A percentile compares a stretch with the other conserved stretches of the same genome.
phyloP scores from a whole-genome alignment of 2,113 vertebrate genomes.

The Paramormyrops kingsleyae region DNA sequence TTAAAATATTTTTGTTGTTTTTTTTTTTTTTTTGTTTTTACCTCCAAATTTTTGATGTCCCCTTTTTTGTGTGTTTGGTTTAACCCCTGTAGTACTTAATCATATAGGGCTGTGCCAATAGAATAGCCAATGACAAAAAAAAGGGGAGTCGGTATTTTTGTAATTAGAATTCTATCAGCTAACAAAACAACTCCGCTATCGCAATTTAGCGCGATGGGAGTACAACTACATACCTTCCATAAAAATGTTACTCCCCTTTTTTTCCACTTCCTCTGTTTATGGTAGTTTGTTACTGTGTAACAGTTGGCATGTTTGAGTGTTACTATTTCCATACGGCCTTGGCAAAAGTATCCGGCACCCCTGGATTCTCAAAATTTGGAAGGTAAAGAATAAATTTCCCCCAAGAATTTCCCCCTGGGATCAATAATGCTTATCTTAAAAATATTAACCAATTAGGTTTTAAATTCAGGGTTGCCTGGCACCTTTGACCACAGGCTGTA shows the following conservation, averaged over 20 bases:
- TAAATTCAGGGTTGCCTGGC: neutral
- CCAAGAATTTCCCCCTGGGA: neutral
- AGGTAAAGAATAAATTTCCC: neutral
- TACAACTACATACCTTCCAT: constrained; percentile 29
- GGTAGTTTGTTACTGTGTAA: constrained; percentile 23
- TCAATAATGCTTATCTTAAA: neutral
- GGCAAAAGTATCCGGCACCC: neutral
- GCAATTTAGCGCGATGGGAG: constrained; percentile 9
- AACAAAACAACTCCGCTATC: constrained; percentile 6
- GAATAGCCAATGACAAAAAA: constrained; percentile 49
- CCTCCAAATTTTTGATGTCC: constrained; percentile 45
- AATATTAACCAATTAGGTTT: neutral
- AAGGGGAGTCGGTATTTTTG: constrained; percentile 16
- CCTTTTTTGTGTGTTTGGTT: constrained; percentile 60
- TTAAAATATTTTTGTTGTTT: constrained; percentile 65
- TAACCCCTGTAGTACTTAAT: constrained; percentile 73
- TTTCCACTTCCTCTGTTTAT: constrained; percentile 15
- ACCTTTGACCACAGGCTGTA: neutral
- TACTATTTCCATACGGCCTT: neutral
- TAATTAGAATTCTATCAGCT: constrained; percentile 6
- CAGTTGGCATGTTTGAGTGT: constrained; percentile 19
- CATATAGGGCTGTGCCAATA: constrained; percentile 74
- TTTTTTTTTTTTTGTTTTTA: constrained; percentile 57
- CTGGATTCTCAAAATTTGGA: constrained; percentile 12
- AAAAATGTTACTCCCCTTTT: constrained; percentile 7